Conservation (phyloP, 2,888 invertebrate species). For the Drosophila rellima region DNA sequence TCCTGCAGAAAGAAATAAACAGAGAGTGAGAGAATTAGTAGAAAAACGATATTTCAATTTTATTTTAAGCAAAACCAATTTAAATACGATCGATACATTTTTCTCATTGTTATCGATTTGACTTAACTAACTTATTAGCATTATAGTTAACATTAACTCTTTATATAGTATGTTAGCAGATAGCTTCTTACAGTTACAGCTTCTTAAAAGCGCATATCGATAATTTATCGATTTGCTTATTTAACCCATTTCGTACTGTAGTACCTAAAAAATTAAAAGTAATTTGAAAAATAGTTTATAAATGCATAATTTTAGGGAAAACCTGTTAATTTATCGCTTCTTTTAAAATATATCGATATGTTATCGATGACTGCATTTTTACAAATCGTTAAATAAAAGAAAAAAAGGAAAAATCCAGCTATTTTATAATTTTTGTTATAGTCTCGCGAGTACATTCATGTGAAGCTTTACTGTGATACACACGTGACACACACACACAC, state of each 20-base stretch:
- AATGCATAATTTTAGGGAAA: too few relatives aligned
- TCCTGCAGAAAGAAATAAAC: constrained; percentile 64
- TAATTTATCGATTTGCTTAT: neutral
- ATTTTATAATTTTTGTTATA: too few relatives aligned
- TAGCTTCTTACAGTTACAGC: too few relatives aligned
- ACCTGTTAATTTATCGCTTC: neutral
- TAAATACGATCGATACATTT: neutral
- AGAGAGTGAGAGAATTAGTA: neutral
- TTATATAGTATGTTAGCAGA: neutral
- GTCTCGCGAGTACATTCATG: neutral
- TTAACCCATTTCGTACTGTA: neutral
- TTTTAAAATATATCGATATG: constrained; percentile 1
- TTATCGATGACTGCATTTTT: neutral
- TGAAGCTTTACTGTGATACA: constrained; percentile 18
- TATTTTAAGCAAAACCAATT: neutral
- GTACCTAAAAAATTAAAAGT: neutral
- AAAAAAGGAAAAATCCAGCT: too few relatives aligned
- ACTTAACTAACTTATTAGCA: neutral
- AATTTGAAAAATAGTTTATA: too few relatives aligned
- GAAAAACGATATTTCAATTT: neutral
- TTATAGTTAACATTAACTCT: neutral
- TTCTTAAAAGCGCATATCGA: neutral
- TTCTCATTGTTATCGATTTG: neutral
- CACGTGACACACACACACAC: neutral
- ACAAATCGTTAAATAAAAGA: too few relatives aligned